A percentile compares a stretch with the other conserved stretches of the same genome.
Evolutionary conservation across 1,140 invertebrate genomes (phyloP).

Genomic region (Drosophila biarmipes): DNA sequence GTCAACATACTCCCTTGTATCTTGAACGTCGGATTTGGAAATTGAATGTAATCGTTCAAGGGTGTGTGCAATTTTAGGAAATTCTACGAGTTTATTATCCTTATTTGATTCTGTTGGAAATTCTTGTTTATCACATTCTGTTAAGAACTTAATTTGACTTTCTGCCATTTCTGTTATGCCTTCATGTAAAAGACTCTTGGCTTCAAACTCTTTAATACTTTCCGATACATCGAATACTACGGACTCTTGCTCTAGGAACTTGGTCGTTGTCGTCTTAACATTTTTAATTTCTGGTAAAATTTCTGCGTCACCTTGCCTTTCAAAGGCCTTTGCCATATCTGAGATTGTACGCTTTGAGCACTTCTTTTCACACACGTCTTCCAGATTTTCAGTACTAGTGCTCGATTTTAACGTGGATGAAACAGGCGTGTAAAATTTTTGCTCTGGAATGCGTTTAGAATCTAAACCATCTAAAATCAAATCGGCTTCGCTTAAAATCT

Average conservation of each 20-base stretch:
- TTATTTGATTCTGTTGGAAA: slow-evolving; percentile 54
- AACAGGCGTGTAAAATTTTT: slow-evolving; percentile 48
- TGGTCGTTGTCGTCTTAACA: slow-evolving; percentile 43
- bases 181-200: slow-evolving; percentile 31
- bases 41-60: slow-evolving; percentile 67
- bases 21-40: slow-evolving; percentile 58
- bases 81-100: slow-evolving; percentile 28
- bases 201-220: slow-evolving; percentile 46
- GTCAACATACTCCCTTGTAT: slow-evolving; percentile 55
- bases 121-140: slow-evolving; percentile 58
- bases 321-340: slow-evolving; percentile 51
- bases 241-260: slow-evolving; percentile 58
- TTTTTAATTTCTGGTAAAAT: slow-evolving; percentile 1
- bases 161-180: slow-evolving; percentile 7
- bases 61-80: slow-evolving; percentile 58
- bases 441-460: slow-evolving; percentile 10
- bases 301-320: slow-evolving; percentile 22
- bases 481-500: slow-evolving; percentile 72
- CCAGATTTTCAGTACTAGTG: slow-evolving; percentile 54
- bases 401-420: slow-evolving; percentile 28
- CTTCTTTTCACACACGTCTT: slow-evolving; percentile 59
- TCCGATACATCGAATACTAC: slow-evolving; percentile 22
- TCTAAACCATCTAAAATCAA: slow-evolving; percentile 60
- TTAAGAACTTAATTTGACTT: slow-evolving; percentile 35
- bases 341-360: slow-evolving; percentile 66